Conservation (phyloP, 2,113 vertebrate species). For the Pampusana beccarii region DNA sequence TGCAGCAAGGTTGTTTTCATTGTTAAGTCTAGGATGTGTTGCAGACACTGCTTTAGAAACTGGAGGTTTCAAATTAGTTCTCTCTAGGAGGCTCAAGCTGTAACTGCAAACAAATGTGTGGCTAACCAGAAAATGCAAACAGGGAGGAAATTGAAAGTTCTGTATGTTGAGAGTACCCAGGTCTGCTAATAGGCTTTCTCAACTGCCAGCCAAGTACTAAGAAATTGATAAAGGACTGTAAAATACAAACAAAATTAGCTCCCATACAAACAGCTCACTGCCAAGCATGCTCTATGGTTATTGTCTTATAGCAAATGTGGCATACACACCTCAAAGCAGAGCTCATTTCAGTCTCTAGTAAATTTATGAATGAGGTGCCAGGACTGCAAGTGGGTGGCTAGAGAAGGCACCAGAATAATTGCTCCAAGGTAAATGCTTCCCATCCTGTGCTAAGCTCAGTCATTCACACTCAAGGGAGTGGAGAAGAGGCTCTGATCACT, state of each 20-base stretch:
- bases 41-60: neutral
- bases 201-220: neutral
- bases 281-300: neutral
- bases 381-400: neutral
- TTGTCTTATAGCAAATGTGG: neutral
- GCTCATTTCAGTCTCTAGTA: neutral
- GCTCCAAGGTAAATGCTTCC: neutral
- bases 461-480: accelerated
- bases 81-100: neutral
- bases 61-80: neutral
- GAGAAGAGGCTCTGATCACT: neutral
- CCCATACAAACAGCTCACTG: neutral
- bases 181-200: slow-evolving; percentile 14
- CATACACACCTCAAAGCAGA: neutral
- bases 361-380: neutral
- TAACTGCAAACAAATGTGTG: neutral
- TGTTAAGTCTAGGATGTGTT: neutral
- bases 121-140: neutral
- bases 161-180: neutral
- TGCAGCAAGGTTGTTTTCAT: neutral
- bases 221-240: neutral
- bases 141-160: neutral
- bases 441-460: neutral
- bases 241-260: neutral
- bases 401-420: neutral